These are phyloP conservation scores for Tachina lurida DNA, from an alignment of 2,888 invertebrate genomes.

Conservation along the genomic window DNA sequence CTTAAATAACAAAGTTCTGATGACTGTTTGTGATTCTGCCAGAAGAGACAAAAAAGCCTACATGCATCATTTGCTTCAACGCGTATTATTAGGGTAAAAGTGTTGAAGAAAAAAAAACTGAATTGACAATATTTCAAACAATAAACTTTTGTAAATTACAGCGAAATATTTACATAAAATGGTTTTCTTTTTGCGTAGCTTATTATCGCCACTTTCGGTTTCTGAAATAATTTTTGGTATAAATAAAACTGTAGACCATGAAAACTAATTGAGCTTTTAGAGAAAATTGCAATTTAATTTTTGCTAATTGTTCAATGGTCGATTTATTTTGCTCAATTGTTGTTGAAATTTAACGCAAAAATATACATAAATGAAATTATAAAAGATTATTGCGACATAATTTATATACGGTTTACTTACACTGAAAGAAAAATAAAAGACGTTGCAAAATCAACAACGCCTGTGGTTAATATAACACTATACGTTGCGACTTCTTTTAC, in stretches of 20 bases:
- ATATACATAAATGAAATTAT: not conserved
- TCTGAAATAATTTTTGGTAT: not conserved
- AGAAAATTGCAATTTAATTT: constrained; percentile 58
- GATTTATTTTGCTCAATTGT: constrained; percentile 56
- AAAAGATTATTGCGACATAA: not conserved
- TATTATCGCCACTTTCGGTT: not conserved
- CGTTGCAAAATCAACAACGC: too few species aligned
- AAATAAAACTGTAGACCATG: not conserved
- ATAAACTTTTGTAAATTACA: too few species aligned
- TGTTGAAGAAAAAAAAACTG: not conserved
- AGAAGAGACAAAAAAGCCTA: too few species aligned
- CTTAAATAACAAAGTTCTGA: too few species aligned
- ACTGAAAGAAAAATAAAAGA: too few species aligned
- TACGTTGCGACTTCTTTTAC: too few species aligned
- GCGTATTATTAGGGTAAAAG: too few species aligned
- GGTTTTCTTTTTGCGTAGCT: too few species aligned
- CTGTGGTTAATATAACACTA: too few species aligned
- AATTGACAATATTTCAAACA: not conserved
- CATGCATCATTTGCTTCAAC: too few species aligned
- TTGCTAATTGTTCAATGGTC: constrained; percentile 55
- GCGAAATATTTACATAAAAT: not conserved
- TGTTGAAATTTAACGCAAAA: constrained; percentile 17
- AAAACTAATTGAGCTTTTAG: not conserved
- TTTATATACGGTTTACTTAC: too few species aligned
- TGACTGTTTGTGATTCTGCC: too few species aligned